Percentiles rank a stretch among this genome's conserved stretches.
phyloP scores from a whole-genome alignment of 2,797 vertebrate genomes.

The Macropus fuliginosus region DNA sequence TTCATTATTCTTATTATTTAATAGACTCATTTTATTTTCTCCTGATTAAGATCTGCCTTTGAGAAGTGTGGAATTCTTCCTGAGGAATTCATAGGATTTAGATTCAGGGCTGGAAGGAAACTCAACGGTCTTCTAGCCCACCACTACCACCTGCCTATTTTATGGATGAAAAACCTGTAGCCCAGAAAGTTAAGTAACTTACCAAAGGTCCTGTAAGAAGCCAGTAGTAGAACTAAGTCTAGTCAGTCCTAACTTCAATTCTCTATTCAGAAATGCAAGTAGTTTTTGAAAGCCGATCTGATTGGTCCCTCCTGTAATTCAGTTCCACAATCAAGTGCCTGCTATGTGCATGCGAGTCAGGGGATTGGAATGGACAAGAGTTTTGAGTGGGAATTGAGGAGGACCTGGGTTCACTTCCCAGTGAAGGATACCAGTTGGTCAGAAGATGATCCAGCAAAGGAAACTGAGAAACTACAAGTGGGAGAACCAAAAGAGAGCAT shows the following conservation, averaged over 20 bases:
- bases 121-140: not conserved
- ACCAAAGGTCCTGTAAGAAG: not conserved
- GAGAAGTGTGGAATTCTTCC: slow-evolving; percentile 21
- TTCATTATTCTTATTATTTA: slow-evolving; percentile 16
- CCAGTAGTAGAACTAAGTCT: not conserved
- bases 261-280: not conserved
- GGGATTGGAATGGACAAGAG: not conserved
- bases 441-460: too few relatives aligned
- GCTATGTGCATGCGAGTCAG: not conserved
- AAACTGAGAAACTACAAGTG: too few relatives aligned
- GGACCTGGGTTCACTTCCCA: not conserved
- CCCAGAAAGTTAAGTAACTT: not conserved
- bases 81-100: not conserved
- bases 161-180: not conserved
- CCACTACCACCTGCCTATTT: not conserved
- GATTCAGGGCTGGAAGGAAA: not conserved
- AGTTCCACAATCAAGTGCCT: not conserved
- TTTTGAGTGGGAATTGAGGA: not conserved
- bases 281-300: not conserved
- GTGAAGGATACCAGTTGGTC: too few relatives aligned
- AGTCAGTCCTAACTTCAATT: not conserved
- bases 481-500: too few relatives aligned
- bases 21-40: slow-evolving; percentile 45
- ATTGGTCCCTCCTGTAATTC: not conserved
- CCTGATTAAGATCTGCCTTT: slow-evolving; percentile 33